A percentile compares a stretch with the other conserved stretches of the same genome.
These are phyloP conservation scores for Toxostoma redivivum DNA, from an alignment of 2,113 vertebrate genomes.

Conservation along the genomic window DNA sequence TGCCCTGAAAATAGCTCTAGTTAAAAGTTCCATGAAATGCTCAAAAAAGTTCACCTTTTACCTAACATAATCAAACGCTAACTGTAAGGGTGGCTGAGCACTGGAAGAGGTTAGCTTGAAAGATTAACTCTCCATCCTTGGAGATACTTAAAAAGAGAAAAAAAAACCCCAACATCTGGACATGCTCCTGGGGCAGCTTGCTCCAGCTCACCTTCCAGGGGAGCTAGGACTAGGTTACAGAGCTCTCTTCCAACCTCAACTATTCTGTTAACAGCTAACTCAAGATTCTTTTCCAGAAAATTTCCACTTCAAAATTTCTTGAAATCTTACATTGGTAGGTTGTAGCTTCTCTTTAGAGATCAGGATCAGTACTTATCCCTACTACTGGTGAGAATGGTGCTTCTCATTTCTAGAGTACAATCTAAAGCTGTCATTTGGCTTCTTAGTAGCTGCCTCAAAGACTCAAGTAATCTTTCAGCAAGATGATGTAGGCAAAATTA, in stretches of 20 bases:
- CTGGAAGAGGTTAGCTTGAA: neutral
- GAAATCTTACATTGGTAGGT: neutral
- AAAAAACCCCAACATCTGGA: neutral
- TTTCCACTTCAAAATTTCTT: neutral
- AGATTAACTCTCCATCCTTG: neutral
- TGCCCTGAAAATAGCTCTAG: neutral
- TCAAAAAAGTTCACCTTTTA: neutral
- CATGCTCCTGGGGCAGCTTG: neutral
- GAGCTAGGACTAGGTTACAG: neutral
- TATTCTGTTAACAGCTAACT: neutral
- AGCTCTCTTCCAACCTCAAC: neutral
- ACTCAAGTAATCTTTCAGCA: neutral
- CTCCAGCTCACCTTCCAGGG: neutral
- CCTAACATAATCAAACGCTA: neutral
- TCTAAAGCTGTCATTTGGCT: constrained; percentile 5
- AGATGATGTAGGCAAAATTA: neutral
- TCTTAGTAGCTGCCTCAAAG: neutral
- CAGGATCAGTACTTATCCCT: neutral
- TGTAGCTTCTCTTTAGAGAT: neutral
- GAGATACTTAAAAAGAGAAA: neutral
- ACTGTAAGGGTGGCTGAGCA: neutral
- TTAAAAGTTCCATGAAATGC: neutral
- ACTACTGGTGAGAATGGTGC: neutral
- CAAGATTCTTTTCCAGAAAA: neutral
- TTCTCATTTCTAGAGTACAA: neutral